Percentiles rank a stretch among this genome's conserved stretches.
phyloP scores from a whole-genome alignment of 1,140 invertebrate genomes.

The Euura saliciscinereae region DNA sequence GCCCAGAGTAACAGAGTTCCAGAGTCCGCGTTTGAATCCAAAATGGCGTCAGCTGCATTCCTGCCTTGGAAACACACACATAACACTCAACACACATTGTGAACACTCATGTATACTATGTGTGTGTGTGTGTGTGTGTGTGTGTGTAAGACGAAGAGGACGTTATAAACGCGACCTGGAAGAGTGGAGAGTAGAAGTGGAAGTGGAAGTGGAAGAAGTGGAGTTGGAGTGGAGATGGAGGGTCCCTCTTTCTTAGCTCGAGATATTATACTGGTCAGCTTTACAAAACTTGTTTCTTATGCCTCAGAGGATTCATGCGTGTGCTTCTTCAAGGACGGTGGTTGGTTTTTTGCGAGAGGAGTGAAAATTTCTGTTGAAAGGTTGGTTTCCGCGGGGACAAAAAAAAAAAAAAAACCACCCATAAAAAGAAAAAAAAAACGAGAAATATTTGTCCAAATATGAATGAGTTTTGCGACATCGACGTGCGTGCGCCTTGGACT shows the following conservation, averaged over 20 bases:
- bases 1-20: too few species aligned
- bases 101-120: too few species aligned
- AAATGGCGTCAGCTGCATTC: conserved; percentile 1
- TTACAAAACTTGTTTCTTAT: conserved; percentile 4
- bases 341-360: not conserved
- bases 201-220: not conserved
- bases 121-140: not conserved
- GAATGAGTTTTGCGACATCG: too few species aligned
- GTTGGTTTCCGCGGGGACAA: not conserved
- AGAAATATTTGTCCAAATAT: too few species aligned
- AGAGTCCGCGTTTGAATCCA: not conserved
- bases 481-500: too few species aligned
- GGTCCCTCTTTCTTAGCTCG: not conserved
- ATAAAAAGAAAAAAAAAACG: not conserved
- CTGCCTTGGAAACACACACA: not conserved
- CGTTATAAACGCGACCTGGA: too few species aligned
- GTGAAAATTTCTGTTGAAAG: not conserved
- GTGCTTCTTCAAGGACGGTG: not conserved
- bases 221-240: not conserved
- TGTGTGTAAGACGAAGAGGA: not conserved
- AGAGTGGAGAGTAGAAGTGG: not conserved
- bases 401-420: not conserved
- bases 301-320: too few species aligned
- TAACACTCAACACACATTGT: not conserved
- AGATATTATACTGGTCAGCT: not conserved